A percentile compares a stretch with the other conserved stretches of the same genome.
These are phyloP conservation scores for Chloroceryle aenea DNA, from an alignment of 2,113 vertebrate species.

Conservation along the genomic window DNA sequence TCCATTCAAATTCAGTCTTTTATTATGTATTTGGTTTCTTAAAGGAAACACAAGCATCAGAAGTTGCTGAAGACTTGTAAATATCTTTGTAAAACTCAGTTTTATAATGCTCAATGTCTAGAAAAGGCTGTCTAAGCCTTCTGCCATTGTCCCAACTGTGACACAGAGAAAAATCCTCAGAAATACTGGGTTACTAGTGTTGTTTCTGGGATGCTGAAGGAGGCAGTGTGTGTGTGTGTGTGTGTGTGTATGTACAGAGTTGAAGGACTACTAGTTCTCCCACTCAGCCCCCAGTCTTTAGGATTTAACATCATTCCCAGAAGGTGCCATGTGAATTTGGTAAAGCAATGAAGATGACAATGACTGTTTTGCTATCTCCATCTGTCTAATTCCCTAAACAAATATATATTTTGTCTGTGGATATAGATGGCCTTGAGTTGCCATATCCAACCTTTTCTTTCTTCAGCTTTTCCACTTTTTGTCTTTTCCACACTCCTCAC, in stretches of 20 bases:
- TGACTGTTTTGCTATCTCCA: background rate
- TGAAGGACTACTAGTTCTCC: background rate
- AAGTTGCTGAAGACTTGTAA: background rate
- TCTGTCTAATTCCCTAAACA: background rate
- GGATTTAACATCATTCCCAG: background rate
- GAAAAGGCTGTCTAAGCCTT: background rate
- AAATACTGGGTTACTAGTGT: background rate
- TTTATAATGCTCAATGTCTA: background rate
- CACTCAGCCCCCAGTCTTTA: rapidly evolving
- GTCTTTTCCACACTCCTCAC: background rate
- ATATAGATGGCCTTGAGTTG: background rate
- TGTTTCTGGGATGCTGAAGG: background rate
- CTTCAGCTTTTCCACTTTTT: background rate
- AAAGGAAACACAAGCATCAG: background rate
- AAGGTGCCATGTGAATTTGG: background rate
- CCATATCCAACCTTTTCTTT: background rate
- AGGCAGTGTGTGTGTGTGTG: background rate
- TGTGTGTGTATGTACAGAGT: background rate
- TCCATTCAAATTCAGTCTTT: background rate
- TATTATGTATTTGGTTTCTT: background rate
- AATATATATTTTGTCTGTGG: background rate
- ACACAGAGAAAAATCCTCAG: background rate
- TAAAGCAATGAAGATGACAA: background rate
- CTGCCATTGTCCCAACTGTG: background rate
- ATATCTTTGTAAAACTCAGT: background rate